Evolutionary conservation across 2,888 invertebrate species (phyloP).

Genomic region (Ectobius pallidus): DNA sequence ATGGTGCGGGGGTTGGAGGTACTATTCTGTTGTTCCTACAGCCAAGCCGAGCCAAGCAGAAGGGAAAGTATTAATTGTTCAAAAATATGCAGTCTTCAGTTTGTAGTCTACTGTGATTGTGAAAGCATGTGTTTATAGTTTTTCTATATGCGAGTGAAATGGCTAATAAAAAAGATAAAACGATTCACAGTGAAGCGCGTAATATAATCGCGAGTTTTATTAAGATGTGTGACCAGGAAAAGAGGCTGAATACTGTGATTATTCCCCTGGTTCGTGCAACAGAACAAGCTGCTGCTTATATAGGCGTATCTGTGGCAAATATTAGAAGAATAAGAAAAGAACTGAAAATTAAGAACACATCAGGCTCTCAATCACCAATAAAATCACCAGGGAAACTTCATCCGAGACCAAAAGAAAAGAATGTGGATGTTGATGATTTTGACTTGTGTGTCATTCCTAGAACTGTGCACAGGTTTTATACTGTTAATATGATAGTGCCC

Average conservation of each 20-base stretch:
- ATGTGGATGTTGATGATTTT: not conserved
- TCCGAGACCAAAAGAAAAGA: no score
- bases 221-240: not conserved
- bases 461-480: not conserved
- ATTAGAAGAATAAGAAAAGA: no score
- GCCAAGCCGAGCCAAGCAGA: not conserved
- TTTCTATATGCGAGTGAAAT: not conserved
- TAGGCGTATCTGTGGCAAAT: not conserved
- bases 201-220: not conserved
- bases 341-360: no score
- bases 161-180: not conserved
- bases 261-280: not conserved
- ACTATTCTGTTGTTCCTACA: not conserved
- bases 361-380: no score
- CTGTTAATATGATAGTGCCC: not conserved
- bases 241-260: not conserved
- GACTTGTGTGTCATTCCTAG: not conserved
- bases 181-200: not conserved
- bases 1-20: not conserved
- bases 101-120: no score
- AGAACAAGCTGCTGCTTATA: not conserved
- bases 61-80: no score
- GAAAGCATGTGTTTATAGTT: no score
- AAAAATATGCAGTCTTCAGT: not conserved
- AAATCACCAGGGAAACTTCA: no score